Percentiles rank a stretch among this genome's conserved stretches.
These are phyloP conservation scores for Wiebesia pumilae DNA, from an alignment of 1,140 invertebrate species.

Conservation along the genomic window DNA sequence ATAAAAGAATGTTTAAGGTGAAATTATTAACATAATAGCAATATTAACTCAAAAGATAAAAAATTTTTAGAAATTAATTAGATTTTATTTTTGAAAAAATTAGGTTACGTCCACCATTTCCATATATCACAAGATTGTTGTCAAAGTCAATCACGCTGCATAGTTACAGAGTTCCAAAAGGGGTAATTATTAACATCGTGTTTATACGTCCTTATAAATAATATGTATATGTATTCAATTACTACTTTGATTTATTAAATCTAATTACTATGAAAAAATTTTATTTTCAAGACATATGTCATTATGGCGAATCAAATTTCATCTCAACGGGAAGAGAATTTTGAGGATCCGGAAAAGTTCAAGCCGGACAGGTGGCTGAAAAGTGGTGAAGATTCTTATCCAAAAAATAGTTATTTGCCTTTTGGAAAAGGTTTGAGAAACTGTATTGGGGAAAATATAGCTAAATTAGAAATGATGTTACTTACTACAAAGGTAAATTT, in stretches of 20 bases:
- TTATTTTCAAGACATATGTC: conserved; percentile 78
- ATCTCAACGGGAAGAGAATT: conserved; percentile 81
- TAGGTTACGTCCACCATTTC: conserved; percentile 79
- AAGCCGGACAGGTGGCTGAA: conserved; percentile 83
- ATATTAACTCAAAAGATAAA: neutral
- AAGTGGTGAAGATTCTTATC: conserved; percentile 63
- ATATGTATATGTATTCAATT: neutral
- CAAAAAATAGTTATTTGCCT: conserved; percentile 77
- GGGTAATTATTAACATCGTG: conserved; percentile 73
- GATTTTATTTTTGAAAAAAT: neutral
- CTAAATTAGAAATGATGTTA: conserved; percentile 76
- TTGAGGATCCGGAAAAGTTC: conserved; percentile 81
- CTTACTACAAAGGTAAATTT: conserved; percentile 75
- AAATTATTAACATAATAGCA: neutral
- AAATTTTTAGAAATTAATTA: neutral
- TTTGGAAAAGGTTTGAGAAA: conserved; percentile 78
- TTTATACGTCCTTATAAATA: no score
- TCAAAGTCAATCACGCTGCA: conserved; percentile 81
- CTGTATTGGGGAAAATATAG: conserved; percentile 78
- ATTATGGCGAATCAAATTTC: conserved; percentile 83
- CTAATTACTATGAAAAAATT: conserved; percentile 23
- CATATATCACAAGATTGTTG: conserved; percentile 79
- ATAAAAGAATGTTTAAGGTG: conserved; percentile 81
- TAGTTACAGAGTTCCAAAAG: conserved; percentile 79
- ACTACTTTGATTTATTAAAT: conserved; percentile 25